These are phyloP conservation scores for Gopherus flavomarginatus DNA, from an alignment of 2,113 vertebrate genomes.

Conservation along the genomic window DNA sequence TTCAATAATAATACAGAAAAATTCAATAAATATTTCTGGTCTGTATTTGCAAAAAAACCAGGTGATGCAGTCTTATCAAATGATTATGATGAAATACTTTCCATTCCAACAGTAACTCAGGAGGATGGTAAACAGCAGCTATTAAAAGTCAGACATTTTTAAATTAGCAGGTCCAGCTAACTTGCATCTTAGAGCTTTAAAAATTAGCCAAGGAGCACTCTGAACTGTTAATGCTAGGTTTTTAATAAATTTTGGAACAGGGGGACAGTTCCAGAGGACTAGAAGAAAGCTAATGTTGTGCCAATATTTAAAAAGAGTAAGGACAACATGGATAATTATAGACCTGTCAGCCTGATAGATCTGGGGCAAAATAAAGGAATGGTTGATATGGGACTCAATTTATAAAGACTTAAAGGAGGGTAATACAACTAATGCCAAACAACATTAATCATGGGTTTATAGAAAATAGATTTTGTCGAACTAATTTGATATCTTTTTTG, in stretches of 20 bases:
- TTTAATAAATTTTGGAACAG: not conserved
- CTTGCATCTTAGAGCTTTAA: conserved; percentile 46
- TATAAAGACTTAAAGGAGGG: conserved; percentile 32
- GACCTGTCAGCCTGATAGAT: not conserved
- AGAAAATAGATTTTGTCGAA: conserved; percentile 62
- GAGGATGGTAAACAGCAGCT: conserved; percentile 54
- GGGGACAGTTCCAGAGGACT: not conserved
- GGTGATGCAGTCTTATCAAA: not conserved
- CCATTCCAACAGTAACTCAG: not conserved
- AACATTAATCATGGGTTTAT: not conserved
- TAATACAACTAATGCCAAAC: conserved; percentile 55
- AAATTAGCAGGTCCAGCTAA: not conserved
- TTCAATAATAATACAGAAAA: not conserved
- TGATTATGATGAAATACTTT: conserved; percentile 51
- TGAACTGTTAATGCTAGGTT: conserved; percentile 51
- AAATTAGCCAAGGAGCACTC: conserved; percentile 26
- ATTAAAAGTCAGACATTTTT: conserved; percentile 36
- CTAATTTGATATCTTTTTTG: conserved; percentile 19
- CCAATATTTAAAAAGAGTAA: not conserved
- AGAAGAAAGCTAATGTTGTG: not conserved
- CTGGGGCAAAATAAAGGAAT: conserved; percentile 33
- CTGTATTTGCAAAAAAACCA: fast-evolving
- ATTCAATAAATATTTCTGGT: not conserved
- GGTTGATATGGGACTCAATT: conserved; percentile 10
- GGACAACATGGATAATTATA: not conserved